A percentile compares a stretch with the other conserved stretches of the same genome.
phyloP scores from a whole-genome alignment of 2,797 vertebrate species.

The Semaprochilodus insignis region DNA sequence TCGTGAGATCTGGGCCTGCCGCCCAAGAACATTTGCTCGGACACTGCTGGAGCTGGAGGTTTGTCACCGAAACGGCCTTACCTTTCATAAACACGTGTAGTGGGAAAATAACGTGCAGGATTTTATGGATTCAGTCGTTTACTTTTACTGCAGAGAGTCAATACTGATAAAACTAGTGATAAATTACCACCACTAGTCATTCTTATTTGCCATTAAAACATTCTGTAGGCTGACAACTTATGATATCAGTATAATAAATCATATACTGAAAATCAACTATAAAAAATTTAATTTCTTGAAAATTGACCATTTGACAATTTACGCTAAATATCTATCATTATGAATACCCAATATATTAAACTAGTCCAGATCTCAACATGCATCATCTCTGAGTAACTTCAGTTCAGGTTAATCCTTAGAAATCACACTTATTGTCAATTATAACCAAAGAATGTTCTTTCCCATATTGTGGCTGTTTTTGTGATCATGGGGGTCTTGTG shows the following conservation, averaged over 20 bases:
- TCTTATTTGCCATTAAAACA: background rate
- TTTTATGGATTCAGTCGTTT: slow-evolving; percentile 6
- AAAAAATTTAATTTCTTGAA: too few species aligned
- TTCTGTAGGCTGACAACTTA: background rate
- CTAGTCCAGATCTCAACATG: too few species aligned
- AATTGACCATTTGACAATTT: too few species aligned
- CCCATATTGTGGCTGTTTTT: too few species aligned
- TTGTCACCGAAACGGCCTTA: background rate
- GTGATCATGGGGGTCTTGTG: too few species aligned
- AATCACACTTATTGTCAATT: too few species aligned
- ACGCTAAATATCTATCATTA: too few species aligned
- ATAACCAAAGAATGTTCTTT: too few species aligned
- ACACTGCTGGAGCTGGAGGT: background rate
- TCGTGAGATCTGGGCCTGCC: background rate
- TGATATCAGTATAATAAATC: background rate
- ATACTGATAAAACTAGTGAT: slow-evolving; percentile 9
- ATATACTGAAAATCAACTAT: too few species aligned
- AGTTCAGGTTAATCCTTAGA: too few species aligned
- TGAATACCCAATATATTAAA: too few species aligned
- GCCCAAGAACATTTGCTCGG: slow-evolving; percentile 6
- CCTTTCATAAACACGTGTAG: background rate
- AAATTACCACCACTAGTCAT: slow-evolving; percentile 10
- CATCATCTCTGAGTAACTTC: too few species aligned
- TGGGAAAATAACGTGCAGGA: background rate
- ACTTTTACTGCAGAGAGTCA: slow-evolving; percentile 7